A percentile compares a stretch with the other conserved stretches of the same genome.
Conservation (phyloP, 2,888 invertebrate species). For the Nebria brevicollis region DNA sequence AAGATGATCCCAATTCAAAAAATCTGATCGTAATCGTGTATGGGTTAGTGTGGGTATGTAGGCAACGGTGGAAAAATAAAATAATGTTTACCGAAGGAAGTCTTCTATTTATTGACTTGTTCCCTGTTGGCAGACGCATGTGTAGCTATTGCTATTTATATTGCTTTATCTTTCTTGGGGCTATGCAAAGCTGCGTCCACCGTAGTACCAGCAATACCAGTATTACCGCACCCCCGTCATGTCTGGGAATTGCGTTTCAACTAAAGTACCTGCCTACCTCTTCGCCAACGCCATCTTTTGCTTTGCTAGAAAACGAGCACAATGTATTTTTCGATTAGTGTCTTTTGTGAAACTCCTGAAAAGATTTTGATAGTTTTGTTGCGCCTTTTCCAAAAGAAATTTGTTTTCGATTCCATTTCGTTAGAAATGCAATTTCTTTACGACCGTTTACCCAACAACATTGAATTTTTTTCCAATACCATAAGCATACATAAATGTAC, state of each 20-base stretch:
- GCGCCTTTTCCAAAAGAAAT: conserved; percentile 17
- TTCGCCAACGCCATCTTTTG: not conserved
- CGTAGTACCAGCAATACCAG: not conserved
- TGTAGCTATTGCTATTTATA: conserved; percentile 27
- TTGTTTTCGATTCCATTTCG: conserved; percentile 24
- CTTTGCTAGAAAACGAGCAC: conserved; percentile 14
- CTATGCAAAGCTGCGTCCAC: conserved; percentile 22
- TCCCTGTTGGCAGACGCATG: conserved; percentile 7
- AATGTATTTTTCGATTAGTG: conserved; percentile 30
- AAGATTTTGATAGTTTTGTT: conserved; percentile 23
- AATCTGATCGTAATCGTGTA: not conserved
- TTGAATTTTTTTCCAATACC: not conserved
- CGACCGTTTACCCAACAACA: not conserved
- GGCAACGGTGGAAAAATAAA: conserved; percentile 15
- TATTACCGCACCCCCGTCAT: not conserved
- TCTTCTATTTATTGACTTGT: conserved; percentile 27
- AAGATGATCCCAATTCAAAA: conserved; percentile 6
- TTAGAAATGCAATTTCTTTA: conserved; percentile 17
- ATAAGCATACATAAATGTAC: not conserved
- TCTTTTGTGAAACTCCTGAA: conserved; percentile 23
- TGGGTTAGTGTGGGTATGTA: not conserved
- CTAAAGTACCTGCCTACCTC: not conserved
- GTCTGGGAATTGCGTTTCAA: not conserved
- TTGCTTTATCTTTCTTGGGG: conserved; percentile 27
- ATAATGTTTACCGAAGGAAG: conserved; percentile 19